These are phyloP conservation scores for Bombycilla garrulus DNA, from an alignment of 2,113 vertebrate genomes.

Conservation along the genomic window DNA sequence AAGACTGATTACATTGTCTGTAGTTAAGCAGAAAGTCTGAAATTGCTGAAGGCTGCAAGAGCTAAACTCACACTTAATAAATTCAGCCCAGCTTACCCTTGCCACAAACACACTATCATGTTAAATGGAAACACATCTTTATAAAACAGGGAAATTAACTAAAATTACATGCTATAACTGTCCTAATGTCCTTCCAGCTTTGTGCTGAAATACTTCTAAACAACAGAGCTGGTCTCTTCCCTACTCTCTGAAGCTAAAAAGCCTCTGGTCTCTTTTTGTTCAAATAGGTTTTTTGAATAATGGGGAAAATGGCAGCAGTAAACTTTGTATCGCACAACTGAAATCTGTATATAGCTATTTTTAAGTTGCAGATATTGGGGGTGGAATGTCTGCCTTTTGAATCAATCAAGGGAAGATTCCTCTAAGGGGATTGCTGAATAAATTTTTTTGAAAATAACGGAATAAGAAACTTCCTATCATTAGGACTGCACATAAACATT, in stretches of 20 bases:
- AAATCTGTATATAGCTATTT: not conserved
- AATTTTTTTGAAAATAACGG: not conserved
- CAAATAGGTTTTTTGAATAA: accelerated
- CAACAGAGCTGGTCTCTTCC: not conserved
- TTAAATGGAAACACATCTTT: not conserved
- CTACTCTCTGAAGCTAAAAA: not conserved
- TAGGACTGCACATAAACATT: not conserved
- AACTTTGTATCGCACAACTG: not conserved
- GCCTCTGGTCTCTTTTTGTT: not conserved
- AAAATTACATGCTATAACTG: not conserved
- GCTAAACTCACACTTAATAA: not conserved
- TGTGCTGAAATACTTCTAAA: not conserved
- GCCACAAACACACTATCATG: not conserved
- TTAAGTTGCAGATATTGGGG: not conserved
- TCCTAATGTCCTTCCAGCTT: not conserved
- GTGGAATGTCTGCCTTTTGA: not conserved
- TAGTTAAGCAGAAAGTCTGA: not conserved
- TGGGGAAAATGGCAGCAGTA: not conserved
- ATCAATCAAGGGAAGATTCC: not conserved
- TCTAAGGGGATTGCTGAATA: not conserved
- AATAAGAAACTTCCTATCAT: not conserved
- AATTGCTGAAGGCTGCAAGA: not conserved
- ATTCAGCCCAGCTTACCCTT: not conserved
- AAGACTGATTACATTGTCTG: not conserved
- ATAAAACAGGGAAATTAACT: not conserved